These are phyloP conservation scores for Rhizomys pruinosus DNA, from an alignment of 2,113 vertebrate species.

Conservation along the genomic window DNA sequence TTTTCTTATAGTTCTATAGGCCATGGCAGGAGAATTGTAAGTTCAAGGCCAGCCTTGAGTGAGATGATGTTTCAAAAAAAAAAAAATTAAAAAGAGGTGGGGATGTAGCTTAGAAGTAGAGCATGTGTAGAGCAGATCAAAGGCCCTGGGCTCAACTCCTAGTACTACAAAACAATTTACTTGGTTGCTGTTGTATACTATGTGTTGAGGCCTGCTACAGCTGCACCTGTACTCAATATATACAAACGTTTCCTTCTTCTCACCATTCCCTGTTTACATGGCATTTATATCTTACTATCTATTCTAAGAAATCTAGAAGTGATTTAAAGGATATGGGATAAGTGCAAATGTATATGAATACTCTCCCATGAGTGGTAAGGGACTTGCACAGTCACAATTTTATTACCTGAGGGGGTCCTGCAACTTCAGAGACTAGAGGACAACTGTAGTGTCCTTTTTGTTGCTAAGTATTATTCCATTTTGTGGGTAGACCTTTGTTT, in stretches of 20 bases:
- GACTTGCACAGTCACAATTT: neutral
- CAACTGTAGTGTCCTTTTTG: neutral
- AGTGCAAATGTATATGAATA: neutral
- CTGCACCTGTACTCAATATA: neutral
- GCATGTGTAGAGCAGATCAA: neutral
- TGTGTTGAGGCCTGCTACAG: neutral
- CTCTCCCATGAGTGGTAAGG: neutral
- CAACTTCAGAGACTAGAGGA: neutral
- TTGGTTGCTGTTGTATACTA: neutral
- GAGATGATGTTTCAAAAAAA: neutral
- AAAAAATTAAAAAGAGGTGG: neutral
- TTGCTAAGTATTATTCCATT: neutral
- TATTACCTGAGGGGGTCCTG: neutral
- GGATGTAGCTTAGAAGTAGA: neutral
- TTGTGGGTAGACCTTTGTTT: neutral
- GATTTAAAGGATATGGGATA: neutral
- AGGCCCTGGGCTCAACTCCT: neutral
- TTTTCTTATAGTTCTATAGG: neutral
- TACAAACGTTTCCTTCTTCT: neutral
- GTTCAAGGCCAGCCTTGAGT: neutral
- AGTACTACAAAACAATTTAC: neutral
- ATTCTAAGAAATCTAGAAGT: neutral
- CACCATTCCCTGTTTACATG: neutral
- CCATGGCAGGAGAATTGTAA: neutral
- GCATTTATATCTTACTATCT: neutral